Evolutionary conservation across 2,113 vertebrate genomes (phyloP), one percentile per base, ranked within the genome.

Genomic region (Ictidomys tridecemlineatus): DNA sequence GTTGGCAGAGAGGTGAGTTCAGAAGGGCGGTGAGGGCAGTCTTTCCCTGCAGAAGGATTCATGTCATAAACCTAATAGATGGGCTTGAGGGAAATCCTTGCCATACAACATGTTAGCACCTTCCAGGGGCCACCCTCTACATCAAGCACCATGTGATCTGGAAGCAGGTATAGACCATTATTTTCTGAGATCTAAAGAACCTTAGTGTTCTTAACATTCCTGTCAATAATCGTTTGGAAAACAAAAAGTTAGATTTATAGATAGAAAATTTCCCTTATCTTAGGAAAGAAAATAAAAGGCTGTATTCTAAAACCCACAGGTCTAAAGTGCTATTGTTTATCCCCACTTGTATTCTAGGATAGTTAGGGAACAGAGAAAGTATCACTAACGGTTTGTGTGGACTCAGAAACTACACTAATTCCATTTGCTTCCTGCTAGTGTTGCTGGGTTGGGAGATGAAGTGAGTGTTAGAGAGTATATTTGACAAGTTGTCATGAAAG

Each of bases 141-240:
- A 37, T 84, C 91, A 42, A 32, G 17, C 2, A 12, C 85, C 3
- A 34, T 56, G 14, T 65, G 3, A 48, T 42, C 26, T 85, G 58
- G 17, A 22, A 67, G 4, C 2, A 39, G 39, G 39, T 42, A 61
- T 24, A 3, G 4, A 82, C 6, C 51, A 78, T 78, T 73, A 67
- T 92, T 78, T 92, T 77, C 70, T 83, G 51, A 91, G 42, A 16
- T 39, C 10, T 93, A 65, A 87, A 85, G n/a, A 45, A 87, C 5
- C 88, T 80, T 26, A 20, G 0, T 51, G 3, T 74, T 93, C 17
- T 96, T 16, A 58, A 53, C 67, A 32, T 84, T 65, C 53, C n/a
- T 67, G 4, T 83, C 53, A 56, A 56, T 51, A 78, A 30, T 79
- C 48, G 65, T 69, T 82, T 34, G 70, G 70, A 87, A 92, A 87